phyloP scores from a whole-genome alignment of 2,888 invertebrate species.

The Tigriopus californicus region DNA sequence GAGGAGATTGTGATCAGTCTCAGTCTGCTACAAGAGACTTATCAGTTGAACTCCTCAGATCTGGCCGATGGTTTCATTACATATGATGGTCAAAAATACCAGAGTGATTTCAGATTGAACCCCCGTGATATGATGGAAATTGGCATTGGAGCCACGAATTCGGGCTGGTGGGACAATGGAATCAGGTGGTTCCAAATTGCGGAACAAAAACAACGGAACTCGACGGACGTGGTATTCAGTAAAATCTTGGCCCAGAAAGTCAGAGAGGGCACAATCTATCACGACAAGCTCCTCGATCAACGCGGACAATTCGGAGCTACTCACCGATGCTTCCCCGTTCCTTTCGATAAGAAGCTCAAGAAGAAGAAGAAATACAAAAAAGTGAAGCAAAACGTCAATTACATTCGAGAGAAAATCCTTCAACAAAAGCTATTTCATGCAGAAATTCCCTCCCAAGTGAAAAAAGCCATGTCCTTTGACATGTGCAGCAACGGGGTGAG shows the following conservation, averaged over 20 bases:
- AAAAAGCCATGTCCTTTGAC: background rate
- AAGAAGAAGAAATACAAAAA: slow-evolving; percentile 8
- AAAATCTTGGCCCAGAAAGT: background rate
- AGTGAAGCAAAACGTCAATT: background rate
- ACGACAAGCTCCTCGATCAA: background rate
- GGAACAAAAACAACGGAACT: too few species aligned
- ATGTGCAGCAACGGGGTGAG: background rate
- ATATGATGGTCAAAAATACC: too few species aligned
- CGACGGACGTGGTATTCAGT: background rate
- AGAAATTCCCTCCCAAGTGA: background rate
- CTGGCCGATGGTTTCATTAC: background rate
- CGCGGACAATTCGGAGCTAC: background rate
- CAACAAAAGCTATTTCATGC: background rate
- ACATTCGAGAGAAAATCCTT: background rate
- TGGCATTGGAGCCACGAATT: background rate
- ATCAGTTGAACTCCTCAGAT: background rate
- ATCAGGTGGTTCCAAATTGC: background rate
- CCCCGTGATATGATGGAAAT: background rate
- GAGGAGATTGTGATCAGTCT: background rate
- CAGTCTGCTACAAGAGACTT: background rate
- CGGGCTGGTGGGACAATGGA: background rate
- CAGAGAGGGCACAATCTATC: background rate
- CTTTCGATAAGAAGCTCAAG: background rate
- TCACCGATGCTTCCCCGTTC: background rate
- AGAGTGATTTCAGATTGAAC: too few species aligned